phyloP scores from a whole-genome alignment of 2,797 vertebrate genomes.

The Lithobates sylvaticus region DNA sequence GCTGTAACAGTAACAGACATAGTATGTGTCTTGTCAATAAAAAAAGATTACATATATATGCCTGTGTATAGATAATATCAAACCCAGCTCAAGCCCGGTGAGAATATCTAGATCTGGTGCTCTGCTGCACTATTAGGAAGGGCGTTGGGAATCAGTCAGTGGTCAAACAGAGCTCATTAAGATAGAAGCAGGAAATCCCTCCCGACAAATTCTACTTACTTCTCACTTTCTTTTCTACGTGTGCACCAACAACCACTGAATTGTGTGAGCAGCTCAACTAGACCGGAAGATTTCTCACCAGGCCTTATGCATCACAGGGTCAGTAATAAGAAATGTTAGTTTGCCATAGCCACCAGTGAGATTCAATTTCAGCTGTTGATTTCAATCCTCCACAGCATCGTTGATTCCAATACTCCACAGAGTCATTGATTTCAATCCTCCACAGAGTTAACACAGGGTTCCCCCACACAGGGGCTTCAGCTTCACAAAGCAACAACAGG shows the following conservation, averaged over 20 bases:
- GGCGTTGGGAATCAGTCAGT: conserved; percentile 27
- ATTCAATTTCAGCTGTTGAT: too few relatives aligned
- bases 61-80: conserved; percentile 16
- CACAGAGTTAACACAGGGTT: too few relatives aligned
- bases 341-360: too few relatives aligned
- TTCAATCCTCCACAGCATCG: too few relatives aligned
- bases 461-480: too few relatives aligned
- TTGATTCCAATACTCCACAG: too few relatives aligned
- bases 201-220: conserved; percentile 4
- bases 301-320: too few relatives aligned
- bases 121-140: not conserved
- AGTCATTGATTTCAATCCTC: too few relatives aligned
- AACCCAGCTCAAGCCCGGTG: not conserved
- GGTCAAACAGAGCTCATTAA: conserved; percentile 15
- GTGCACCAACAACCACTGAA: not conserved
- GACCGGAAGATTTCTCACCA: too few relatives aligned
- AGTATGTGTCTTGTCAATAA: conserved; percentile 8
- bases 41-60: conserved; percentile 17
- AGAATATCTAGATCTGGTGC: conserved; percentile 3
- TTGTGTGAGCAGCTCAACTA: too few relatives aligned
- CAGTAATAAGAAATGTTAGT: too few relatives aligned
- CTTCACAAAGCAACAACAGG: too few relatives aligned
- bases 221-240: conserved; percentile 2
- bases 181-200: conserved; percentile 6
- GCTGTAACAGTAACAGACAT: conserved; percentile 1